Percentiles rank a stretch among this genome's conserved stretches.
Evolutionary conservation across 92 coral and sea anemone species (phyloP).

Genomic region (Epizoanthus stellaris): DNA sequence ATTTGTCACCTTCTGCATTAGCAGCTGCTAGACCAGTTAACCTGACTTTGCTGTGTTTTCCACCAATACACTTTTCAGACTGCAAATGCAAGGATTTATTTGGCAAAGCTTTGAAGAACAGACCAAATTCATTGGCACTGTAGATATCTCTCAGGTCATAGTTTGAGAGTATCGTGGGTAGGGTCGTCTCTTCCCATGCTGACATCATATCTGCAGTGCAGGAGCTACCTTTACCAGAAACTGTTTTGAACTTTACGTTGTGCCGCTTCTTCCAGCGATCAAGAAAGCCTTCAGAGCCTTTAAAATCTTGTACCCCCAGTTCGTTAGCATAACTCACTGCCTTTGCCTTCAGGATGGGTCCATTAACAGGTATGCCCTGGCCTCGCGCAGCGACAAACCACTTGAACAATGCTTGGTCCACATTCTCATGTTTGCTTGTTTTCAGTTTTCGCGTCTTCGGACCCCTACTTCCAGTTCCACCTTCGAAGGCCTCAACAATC

Average conservation of each 20-base stretch:
- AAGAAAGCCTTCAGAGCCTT: conserved; percentile 36
- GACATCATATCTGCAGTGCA: conserved; percentile 37
- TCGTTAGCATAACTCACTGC: neutral
- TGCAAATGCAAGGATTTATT: conserved; percentile 45
- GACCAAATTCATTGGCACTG: conserved; percentile 49
- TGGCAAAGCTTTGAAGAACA: conserved; percentile 53
- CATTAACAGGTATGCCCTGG: conserved; percentile 6
- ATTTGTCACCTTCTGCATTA: conserved; percentile 28
- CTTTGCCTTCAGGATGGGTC: conserved; percentile 9
- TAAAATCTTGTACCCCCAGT: conserved; percentile 5
- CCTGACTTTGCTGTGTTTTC: neutral
- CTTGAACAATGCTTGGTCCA: conserved; percentile 39
- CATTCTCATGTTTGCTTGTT: neutral
- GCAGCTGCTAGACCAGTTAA: conserved; percentile 23
- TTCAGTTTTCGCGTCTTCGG: conserved; percentile 13
- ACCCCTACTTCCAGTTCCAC: neutral
- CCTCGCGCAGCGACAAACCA: conserved; percentile 33
- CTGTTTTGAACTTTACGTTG: conserved; percentile 20
- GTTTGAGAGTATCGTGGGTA: conserved; percentile 18
- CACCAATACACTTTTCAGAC: neutral
- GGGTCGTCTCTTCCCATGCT: conserved; percentile 35
- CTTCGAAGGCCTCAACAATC: conserved; percentile 25
- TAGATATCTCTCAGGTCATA: conserved; percentile 34
- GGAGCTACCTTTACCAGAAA: conserved; percentile 20
- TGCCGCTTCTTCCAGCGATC: conserved; percentile 58